Evolutionary conservation across 2,113 vertebrate species (phyloP).

Genomic region (Pluvialis apricaria): DNA sequence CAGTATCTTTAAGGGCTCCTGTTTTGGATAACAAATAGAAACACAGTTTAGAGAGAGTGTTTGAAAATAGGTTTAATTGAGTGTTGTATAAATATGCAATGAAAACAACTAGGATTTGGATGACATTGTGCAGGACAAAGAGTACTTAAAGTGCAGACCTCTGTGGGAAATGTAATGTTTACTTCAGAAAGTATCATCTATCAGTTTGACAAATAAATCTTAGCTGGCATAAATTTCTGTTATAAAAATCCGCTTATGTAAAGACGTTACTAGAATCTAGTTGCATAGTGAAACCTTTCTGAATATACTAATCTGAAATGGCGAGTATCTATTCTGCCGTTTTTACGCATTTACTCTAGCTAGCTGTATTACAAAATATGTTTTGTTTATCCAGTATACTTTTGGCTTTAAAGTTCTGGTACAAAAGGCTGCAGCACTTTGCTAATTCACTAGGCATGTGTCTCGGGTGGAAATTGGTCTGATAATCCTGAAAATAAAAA

Average conservation of each 20-base stretch:
- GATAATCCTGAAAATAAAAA: constrained; percentile 29
- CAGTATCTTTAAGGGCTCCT: constrained; percentile 5
- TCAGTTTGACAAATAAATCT: not conserved
- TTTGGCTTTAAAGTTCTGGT: not conserved
- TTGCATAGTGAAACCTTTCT: not conserved
- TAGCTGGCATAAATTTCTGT: not conserved
- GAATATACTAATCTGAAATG: not conserved
- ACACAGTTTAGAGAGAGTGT: constrained; percentile 8
- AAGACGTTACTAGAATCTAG: not conserved
- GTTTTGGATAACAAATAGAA: constrained; percentile 22
- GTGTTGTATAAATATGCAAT: not conserved
- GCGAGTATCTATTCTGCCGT: not conserved
- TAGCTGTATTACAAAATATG: not conserved
- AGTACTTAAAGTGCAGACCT: constrained; percentile 18
- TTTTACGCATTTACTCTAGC: not conserved
- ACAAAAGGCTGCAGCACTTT: not conserved
- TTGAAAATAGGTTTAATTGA: constrained; percentile 59
- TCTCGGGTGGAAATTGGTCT: not conserved
- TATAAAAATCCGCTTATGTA: not conserved
- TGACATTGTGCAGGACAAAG: not conserved
- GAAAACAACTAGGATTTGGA: not conserved
- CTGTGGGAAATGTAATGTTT: not conserved
- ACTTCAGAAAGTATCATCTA: not conserved
- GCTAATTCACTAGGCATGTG: not conserved
- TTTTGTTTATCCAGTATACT: not conserved